These are phyloP conservation scores for Arenaria interpres DNA, from an alignment of 2,113 vertebrate genomes.

Conservation along the genomic window DNA sequence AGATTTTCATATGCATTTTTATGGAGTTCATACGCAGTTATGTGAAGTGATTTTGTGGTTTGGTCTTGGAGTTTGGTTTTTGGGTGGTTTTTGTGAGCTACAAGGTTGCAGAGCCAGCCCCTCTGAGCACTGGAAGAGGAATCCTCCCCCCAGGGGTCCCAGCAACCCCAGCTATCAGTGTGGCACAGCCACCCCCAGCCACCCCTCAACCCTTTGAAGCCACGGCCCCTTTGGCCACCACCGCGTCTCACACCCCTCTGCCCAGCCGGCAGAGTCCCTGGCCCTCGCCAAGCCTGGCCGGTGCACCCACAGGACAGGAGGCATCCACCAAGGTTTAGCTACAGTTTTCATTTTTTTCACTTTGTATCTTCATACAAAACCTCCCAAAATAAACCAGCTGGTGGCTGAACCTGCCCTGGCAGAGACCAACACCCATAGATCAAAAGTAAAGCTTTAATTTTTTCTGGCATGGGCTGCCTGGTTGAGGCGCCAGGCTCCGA, in stretches of 20 bases:
- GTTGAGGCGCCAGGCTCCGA: background rate
- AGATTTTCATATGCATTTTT: background rate
- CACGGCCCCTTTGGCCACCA: fast-evolving
- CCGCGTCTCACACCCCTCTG: too few species aligned
- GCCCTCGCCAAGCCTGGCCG: fast-evolving
- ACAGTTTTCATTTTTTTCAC: background rate
- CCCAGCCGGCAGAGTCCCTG: fast-evolving
- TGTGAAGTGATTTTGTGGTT: background rate
- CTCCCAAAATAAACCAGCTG: background rate
- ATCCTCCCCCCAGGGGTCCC: background rate
- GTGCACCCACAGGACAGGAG: background rate
- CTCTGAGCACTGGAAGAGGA: background rate
- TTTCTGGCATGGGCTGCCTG: background rate
- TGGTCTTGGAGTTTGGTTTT: background rate
- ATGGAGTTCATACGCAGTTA: background rate
- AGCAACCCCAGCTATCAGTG: fast-evolving
- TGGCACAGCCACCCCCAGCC: background rate
- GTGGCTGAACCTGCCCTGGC: background rate
- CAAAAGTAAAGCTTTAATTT: background rate
- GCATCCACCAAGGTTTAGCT: fast-evolving
- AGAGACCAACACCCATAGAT: background rate
- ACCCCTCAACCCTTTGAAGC: fast-evolving
- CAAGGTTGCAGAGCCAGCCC: background rate
- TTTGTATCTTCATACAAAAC: background rate
- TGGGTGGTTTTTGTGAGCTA: background rate